Base-by-base conservation (phyloP, 2,888 invertebrate genomes). In the Plebejus anna region DNA sequence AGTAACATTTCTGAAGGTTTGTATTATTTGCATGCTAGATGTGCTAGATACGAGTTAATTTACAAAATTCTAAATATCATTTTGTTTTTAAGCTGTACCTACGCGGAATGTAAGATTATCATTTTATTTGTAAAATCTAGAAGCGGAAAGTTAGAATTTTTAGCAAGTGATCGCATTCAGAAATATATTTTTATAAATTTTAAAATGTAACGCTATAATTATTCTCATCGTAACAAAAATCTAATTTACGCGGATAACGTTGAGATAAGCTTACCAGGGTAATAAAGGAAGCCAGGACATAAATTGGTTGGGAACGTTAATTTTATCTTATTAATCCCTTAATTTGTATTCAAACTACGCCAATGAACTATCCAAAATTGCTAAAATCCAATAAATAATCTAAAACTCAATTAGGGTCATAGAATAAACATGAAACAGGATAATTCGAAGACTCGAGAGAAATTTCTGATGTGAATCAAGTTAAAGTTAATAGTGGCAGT, bases 341-440 rank as follows among this genome's bases (percentile, higher is more conserved):
- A 73, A 73, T 73, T 55, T 73, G 73, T 73, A 73, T 73, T 73
- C 73, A 73, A 73, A 73, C 73, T 73, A 73, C 51, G 73, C 73
- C 73, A 73, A 73, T 55, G 73, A 73, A 73, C 73, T 73, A 73
- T 73, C 36, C 73, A 73, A 73, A 73, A 73, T 51, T 16, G 13
- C 55, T 32, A 55, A 32, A 73, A 73, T 28, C 55, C 55, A 73
- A 73, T 73, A 55, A 73, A 51, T 55, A 55, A 73, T 51, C 9
- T 5, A 73, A 73, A 73, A 73, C 73, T 73, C 73, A 73, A 73
- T 55, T 72, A 72, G 22, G 72, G 22, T 72, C 22, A 72, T 72
- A 28, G 55, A 73, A 55, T 32, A 55, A 73, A 73, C 47, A 73
- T 32, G 6, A 51, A 42, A 72, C 47, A 42, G 72, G 22, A 11